Conservation (phyloP, 2,888 invertebrate genomes). For the Papilio elwesi region DNA sequence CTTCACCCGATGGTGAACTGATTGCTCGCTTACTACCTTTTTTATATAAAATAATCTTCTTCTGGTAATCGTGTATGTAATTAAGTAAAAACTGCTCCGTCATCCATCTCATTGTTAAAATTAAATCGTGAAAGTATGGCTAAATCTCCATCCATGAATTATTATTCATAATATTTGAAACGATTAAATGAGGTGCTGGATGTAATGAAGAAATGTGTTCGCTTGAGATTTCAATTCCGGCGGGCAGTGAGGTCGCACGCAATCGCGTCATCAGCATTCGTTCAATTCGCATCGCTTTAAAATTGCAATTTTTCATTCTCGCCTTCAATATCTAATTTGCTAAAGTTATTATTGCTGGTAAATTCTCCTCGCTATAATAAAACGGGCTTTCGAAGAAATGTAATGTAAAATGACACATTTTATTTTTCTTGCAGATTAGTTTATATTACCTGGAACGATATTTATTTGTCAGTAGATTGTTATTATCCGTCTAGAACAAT, state of each 20-base stretch:
- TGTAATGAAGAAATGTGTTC: conserved; percentile 30
- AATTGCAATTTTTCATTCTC: conserved; percentile 41
- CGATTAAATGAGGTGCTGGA: conserved; percentile 25
- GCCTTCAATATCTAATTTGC: conserved; percentile 23
- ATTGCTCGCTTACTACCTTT: too few species aligned
- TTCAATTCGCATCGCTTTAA: conserved; percentile 42
- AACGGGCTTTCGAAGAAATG: conserved; percentile 25
- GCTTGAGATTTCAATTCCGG: conserved; percentile 35
- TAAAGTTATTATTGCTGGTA: conserved; percentile 23
- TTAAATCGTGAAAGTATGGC: neutral
- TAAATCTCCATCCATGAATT: neutral
- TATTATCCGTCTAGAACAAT: too few species aligned
- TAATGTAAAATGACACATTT: neutral
- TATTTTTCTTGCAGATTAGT: conserved; percentile 3
- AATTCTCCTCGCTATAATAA: conserved; percentile 20
- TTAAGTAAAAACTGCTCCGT: neutral
- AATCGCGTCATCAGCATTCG: conserved; percentile 42
- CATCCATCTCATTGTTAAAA: neutral
- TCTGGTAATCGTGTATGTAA: too few species aligned
- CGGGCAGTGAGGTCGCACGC: conserved; percentile 38
- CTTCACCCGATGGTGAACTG: too few species aligned
- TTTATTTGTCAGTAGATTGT: neutral
- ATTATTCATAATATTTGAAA: conserved; percentile 2
- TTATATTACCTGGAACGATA: neutral
- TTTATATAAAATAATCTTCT: too few species aligned